Percentiles rank a stretch among this genome's conserved stretches.
These are phyloP conservation scores for Loxodonta africana DNA, from an alignment of 2,113 vertebrate species.

Conservation along the genomic window DNA sequence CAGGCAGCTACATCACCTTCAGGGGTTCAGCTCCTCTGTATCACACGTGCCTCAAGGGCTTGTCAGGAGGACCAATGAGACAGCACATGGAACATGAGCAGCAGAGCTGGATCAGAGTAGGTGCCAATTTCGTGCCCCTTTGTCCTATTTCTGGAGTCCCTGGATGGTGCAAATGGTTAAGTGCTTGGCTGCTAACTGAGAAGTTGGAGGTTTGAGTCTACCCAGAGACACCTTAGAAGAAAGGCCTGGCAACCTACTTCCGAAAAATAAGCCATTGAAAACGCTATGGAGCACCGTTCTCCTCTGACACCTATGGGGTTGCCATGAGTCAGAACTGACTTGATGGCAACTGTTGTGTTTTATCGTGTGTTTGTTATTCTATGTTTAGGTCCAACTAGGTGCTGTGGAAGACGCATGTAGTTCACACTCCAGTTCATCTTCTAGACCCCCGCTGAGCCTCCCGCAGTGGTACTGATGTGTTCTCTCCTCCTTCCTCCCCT, in stretches of 20 bases:
- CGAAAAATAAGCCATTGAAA: not conserved
- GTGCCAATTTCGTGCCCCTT: not conserved
- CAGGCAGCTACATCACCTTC: not conserved
- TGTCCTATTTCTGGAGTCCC: no score
- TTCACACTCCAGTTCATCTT: not conserved
- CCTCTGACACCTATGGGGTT: no score
- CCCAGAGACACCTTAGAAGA: not conserved
- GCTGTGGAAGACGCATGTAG: not conserved
- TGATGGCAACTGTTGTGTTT: no score
- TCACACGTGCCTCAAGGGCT: fast-evolving
- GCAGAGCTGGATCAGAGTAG: not conserved
- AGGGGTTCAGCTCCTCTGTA: not conserved
- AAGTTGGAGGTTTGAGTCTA: not conserved
- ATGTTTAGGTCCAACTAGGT: not conserved
- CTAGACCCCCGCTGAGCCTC: not conserved
- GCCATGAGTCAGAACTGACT: no score
- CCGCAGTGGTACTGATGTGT: not conserved
- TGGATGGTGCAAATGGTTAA: no score
- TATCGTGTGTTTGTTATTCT: not conserved
- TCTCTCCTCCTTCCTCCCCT: not conserved
- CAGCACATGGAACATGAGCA: not conserved
- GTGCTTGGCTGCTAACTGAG: not conserved
- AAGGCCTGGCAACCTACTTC: not conserved
- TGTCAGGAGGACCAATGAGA: not conserved
- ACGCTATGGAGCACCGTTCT: no score